Evolutionary conservation across 2,888 invertebrate genomes (phyloP).

Genomic region (Acrocyrtus sp.): DNA sequence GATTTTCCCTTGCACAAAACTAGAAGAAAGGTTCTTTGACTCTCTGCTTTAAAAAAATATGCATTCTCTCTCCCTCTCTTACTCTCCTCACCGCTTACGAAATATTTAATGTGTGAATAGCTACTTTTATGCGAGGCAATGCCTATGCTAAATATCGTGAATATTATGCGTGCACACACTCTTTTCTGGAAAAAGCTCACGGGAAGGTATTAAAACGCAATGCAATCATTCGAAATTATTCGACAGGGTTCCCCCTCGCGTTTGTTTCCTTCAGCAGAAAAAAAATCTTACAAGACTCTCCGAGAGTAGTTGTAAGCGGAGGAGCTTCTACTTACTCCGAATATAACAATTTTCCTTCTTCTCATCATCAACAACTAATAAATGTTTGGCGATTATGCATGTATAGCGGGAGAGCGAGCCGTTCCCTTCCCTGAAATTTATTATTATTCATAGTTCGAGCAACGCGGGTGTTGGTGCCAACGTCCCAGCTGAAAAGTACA

Average conservation of each 20-base stretch:
- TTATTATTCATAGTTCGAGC: constrained; percentile 35
- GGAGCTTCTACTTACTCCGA: no score
- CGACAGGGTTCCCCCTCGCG: constrained; percentile 36
- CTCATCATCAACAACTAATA: constrained; percentile 42
- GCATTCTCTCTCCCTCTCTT: no score
- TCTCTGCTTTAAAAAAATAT: no score
- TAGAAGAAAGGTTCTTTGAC: constrained; percentile 16
- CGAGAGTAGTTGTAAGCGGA: no score
- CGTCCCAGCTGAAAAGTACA: constrained; percentile 8
- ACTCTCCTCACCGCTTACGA: no score
- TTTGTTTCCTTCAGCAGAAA: constrained; percentile 33
- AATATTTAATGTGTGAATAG: no score
- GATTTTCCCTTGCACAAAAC: neutral
- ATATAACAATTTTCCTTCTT: constrained; percentile 9
- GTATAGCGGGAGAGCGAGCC: neutral
- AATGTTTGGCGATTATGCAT: constrained; percentile 33
- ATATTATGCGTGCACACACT: constrained; percentile 46
- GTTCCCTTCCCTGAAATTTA: constrained; percentile 29
- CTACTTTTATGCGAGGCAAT: no score
- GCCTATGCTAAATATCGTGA: no score
- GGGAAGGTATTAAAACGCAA: constrained; percentile 37
- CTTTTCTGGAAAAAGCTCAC: constrained; percentile 30
- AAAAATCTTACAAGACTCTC: constrained; percentile 43
- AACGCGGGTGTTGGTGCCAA: constrained; percentile 17
- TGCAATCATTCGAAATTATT: constrained; percentile 42